Evolutionary conservation across 1,140 invertebrate species (phyloP).

Genomic region (Acromyrmex heyeri): DNA sequence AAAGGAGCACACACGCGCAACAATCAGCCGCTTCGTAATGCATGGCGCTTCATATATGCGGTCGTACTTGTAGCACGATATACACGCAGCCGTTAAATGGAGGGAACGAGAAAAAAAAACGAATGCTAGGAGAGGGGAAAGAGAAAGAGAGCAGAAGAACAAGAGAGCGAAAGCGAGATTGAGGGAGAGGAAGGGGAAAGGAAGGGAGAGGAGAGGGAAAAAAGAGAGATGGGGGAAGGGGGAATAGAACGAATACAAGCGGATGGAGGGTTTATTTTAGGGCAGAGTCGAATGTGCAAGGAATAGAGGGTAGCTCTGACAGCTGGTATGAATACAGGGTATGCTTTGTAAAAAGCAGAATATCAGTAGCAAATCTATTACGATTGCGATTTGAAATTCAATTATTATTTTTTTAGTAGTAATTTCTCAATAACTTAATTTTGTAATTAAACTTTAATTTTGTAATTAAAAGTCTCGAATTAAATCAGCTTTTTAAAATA

Average conservation of each 20-base stretch:
- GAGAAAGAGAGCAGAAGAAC: constrained; percentile 16
- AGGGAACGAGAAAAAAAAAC: constrained; percentile 42
- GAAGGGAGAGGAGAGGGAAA: too few relatives aligned
- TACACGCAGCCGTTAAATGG: constrained; percentile 66
- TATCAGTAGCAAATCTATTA: not conserved
- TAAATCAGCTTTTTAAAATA: constrained; percentile 2
- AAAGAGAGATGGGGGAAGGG: too few relatives aligned
- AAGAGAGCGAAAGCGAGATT: not conserved
- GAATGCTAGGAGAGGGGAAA: not conserved
- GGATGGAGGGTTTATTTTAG: constrained; percentile 41
- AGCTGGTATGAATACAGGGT: constrained; percentile 47
- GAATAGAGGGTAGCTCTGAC: constrained; percentile 40
- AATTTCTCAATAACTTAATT: constrained; percentile 1
- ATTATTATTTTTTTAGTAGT: constrained; percentile 24
- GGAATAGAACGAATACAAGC: constrained; percentile 22
- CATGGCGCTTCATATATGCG: constrained; percentile 55
- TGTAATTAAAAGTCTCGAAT: constrained; percentile 1
- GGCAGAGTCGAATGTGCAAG: constrained; percentile 14
- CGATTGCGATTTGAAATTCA: not conserved
- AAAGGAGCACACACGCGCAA: constrained; percentile 39
- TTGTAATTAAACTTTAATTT: constrained; percentile 29
- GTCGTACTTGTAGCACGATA: constrained; percentile 45
- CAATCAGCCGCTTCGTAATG: constrained; percentile 69
- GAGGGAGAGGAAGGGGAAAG: too few relatives aligned
- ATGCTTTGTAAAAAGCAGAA: not conserved